Base-by-base conservation (phyloP, 1,140 invertebrate genomes). In the Dryas iulia region DNA sequence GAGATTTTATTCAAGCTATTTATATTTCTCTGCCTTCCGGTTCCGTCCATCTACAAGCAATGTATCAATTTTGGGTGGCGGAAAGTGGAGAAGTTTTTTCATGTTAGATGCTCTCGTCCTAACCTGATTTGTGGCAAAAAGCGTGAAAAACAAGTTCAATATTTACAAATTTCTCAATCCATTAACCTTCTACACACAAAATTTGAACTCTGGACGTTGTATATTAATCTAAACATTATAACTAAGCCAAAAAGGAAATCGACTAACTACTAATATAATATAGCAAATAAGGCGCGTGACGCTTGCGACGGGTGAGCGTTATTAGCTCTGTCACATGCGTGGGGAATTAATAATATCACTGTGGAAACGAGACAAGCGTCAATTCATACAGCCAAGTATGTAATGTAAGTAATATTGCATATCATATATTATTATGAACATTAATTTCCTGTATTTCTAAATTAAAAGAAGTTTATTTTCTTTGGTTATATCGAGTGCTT, bases 181-280 rank as follows among this genome's bases (percentile, higher is more conserved):
- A n/a, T n/a, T n/a, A n/a, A n/a, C n/a, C n/a, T n/a, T n/a, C n/a
- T n/a, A n/a, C n/a, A n/a, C n/a, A n/a, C n/a, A n/a, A n/a, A n/a
- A n/a, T n/a, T n/a, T n/a, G n/a, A n/a, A n/a, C n/a, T n/a, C n/a
- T n/a, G n/a, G n/a, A 35, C 33, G 14, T 14, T 6, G 2, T 28
- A 28, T 28, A 3, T 28, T 6, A 28, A 28, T 6, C 26, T 28
- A 28, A 28, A 28, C 26, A 6, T 6, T 28, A 28, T 6, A 28
- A 28, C 26, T 28, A 28, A 28, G 6, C 26, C 26, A 28, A 6
- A 28, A 6, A 28, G 33, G 33, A 39, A 11, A 39, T 5, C 11
- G 30, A n/a, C n/a, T n/a, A n/a, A n/a, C n/a, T n/a, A 26, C 65
- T 47, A 35, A 63, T 64, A 69, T 59, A 69, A 68, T 68, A 59